Evolutionary conservation across 2,113 vertebrate species (phyloP).

Genomic region (Tetraodon nigroviridis): DNA sequence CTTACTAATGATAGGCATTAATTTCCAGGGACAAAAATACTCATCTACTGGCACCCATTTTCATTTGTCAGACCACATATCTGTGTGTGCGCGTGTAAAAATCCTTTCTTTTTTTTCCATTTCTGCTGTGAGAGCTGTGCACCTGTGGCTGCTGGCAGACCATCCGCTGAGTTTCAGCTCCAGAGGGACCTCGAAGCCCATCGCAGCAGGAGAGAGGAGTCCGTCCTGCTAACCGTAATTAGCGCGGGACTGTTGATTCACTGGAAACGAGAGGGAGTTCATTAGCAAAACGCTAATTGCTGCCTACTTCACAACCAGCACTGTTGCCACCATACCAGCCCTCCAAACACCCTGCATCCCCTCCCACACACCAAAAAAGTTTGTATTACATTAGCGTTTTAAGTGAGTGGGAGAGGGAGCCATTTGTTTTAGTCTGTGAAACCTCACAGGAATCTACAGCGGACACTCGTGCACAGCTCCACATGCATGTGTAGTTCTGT

Average conservation of each 20-base stretch:
- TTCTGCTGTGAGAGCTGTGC: constrained; percentile 52
- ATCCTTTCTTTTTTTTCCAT: constrained; percentile 50
- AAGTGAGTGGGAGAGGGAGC: neutral
- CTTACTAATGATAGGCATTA: too few species aligned
- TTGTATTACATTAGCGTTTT: constrained; percentile 48
- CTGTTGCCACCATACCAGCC: constrained; percentile 46
- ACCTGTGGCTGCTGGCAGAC: constrained; percentile 74
- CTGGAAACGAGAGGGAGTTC: constrained; percentile 79
- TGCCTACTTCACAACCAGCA: constrained; percentile 63
- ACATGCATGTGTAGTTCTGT: too few species aligned
- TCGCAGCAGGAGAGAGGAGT: constrained; percentile 69
- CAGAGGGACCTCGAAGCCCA: constrained; percentile 64
- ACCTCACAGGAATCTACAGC: too few species aligned
- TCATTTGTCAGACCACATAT: constrained; percentile 13
- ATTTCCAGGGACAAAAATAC: too few species aligned
- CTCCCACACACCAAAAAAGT: constrained; percentile 35
- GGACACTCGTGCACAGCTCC: too few species aligned
- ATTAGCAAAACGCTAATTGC: constrained; percentile 77
- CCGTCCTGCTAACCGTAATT: constrained; percentile 76
- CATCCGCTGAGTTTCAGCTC: constrained; percentile 59
- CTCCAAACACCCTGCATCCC: constrained; percentile 22
- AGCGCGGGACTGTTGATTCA: constrained; percentile 78
- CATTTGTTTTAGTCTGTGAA: too few species aligned
- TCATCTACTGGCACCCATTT: too few species aligned
- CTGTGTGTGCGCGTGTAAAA: constrained; percentile 32